Evolutionary conservation across 2,888 invertebrate species (phyloP), one percentile per base, ranked within the genome.

Genomic region (Drosophila histrio): DNA sequence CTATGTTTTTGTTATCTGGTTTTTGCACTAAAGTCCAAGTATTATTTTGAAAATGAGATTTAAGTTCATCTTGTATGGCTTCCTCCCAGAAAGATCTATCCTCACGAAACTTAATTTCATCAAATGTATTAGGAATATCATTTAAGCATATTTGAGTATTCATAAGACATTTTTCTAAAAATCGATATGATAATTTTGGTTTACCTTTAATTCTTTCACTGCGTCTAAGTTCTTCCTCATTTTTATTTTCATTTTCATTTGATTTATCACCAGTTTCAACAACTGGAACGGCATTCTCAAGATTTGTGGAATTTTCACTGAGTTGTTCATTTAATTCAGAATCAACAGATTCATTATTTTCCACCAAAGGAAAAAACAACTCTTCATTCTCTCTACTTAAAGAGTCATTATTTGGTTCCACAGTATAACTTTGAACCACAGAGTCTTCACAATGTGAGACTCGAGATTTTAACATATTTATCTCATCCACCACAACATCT

Each of bases 381-480:
- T 50, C 44, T 49, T 43, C 43, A 49, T 22, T 43, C 19, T 54
- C 47, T 41, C 5, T 9, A 36, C 7, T 28, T 46, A 21, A 15
- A 34, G 41, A 64, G 2, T 38, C 41, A 26, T 8, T 28, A 56
- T 32, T 28, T 57, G 21, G 44, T 11, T 53, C 26, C 24, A 50
- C 13, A 36, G 1, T 21, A 24, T 52, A 11, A 41, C 0, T 15
- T 46, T 61, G 17, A 41, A 26, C 13, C 19, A 13, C 44, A 34
- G 21, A 28, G 36, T 66, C 65, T 41, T 73, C 60, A 30, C 71
- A 60, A 71, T 72, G 46, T 28, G 53, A 52, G 34, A 1, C n/a
- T 8, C 8, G 11, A n/a, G 39, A 49, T 43, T 43, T 66, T 56
- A 65, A 4, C 52, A 52, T 39, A 3, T 41, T 52, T 30, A 30